A percentile compares a stretch with the other conserved stretches of the same genome.
phyloP scores from a whole-genome alignment of 2,113 vertebrate species.

The Prolemur simus region DNA sequence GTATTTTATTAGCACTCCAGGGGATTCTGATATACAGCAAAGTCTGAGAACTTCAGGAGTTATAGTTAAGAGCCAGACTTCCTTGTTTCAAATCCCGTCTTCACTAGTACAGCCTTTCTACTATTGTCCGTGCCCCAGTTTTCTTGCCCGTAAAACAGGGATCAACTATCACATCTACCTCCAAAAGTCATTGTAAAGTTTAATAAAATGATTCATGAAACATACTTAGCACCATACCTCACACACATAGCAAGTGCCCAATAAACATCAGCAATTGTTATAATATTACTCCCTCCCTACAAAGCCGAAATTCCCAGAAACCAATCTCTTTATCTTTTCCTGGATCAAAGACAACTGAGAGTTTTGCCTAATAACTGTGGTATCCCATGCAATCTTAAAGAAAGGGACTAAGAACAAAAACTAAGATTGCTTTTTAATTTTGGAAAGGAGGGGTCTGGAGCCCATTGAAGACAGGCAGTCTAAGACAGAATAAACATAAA shows the following conservation, averaged over 20 bases:
- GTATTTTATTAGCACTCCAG: neutral
- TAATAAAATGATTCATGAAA: neutral
- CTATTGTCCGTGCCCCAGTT: neutral
- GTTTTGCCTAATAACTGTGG: neutral
- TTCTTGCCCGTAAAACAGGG: neutral
- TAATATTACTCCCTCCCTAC: neutral
- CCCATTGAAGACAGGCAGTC: neutral
- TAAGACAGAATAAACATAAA: neutral
- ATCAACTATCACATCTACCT: neutral
- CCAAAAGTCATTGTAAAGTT: neutral
- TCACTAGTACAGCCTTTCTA: neutral
- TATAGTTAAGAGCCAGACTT: neutral
- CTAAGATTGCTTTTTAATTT: neutral
- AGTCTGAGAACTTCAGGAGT: neutral
- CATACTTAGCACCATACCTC: neutral
- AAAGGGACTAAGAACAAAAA: neutral
- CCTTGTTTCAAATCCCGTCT: neutral
- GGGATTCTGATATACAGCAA: neutral
- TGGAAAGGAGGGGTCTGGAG: neutral
- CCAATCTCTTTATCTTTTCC: constrained; percentile 2
- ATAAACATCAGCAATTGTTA: neutral
- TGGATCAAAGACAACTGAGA: neutral
- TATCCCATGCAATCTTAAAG: neutral
- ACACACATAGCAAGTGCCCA: neutral
- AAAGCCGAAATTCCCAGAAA: constrained; percentile 24